These are phyloP conservation scores for Drosophila mimica DNA, from an alignment of 2,888 invertebrate species.

Conservation along the genomic window DNA sequence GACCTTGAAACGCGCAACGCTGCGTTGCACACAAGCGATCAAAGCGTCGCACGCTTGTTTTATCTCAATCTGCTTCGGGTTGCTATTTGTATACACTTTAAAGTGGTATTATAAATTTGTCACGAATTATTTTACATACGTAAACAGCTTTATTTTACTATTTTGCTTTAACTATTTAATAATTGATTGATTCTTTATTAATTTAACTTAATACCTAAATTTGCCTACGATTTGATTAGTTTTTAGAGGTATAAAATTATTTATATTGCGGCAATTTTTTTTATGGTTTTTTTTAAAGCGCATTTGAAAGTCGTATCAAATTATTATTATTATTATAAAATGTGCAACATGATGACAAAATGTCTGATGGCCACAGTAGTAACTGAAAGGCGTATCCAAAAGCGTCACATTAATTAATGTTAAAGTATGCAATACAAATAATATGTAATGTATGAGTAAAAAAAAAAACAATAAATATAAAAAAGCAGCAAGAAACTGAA, in stretches of 20 bases:
- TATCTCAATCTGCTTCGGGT: neutral
- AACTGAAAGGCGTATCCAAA: slow-evolving; percentile 23
- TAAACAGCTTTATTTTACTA: neutral
- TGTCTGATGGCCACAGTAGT: slow-evolving; percentile 29
- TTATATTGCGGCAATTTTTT: too few relatives aligned
- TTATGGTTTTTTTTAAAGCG: neutral
- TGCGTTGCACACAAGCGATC: slow-evolving; percentile 49
- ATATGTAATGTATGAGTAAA: neutral
- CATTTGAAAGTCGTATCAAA: slow-evolving; percentile 13
- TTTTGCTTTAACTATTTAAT: neutral
- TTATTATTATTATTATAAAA: slow-evolving; percentile 17
- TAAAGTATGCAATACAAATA: neutral
- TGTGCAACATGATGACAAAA: slow-evolving; percentile 33
- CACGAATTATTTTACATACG: neutral
- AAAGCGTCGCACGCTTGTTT: slow-evolving; percentile 12
- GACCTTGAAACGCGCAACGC: slow-evolving; percentile 52
- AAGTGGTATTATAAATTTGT: neutral
- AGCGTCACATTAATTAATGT: neutral
- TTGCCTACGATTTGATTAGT: neutral
- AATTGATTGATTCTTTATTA: neutral
- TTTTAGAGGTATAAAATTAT: neutral
- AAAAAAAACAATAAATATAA: neutral
- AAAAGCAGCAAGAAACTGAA: too few relatives aligned
- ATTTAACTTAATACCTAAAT: neutral
- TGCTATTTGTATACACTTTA: slow-evolving; percentile 7